Percentiles rank a stretch among this genome's conserved stretches.
Evolutionary conservation across 2,888 invertebrate genomes (phyloP).

Genomic region (Pegoplata infirma): DNA sequence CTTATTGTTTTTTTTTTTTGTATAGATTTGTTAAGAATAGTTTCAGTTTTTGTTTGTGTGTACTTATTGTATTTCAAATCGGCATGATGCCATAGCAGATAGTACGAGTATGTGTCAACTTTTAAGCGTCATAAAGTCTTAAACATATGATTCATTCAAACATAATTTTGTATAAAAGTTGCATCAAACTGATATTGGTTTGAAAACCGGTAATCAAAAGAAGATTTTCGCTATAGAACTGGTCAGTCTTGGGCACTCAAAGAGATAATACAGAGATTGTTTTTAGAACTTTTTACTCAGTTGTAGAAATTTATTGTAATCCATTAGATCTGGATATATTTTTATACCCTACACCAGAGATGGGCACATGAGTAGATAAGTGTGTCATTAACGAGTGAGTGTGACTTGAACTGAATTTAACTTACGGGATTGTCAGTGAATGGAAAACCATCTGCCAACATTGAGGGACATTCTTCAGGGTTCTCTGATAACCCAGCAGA

Average conservation of each 20-base stretch:
- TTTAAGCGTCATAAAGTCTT: slow-evolving; percentile 36
- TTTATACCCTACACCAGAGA: no score
- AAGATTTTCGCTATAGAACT: not conserved
- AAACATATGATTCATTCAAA: slow-evolving; percentile 35
- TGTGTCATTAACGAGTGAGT: no score
- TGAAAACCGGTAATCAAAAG: not conserved
- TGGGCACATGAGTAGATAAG: no score
- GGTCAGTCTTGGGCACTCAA: not conserved
- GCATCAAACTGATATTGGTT: slow-evolving; percentile 16
- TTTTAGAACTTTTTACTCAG: no score
- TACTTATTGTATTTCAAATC: not conserved
- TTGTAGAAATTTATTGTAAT: no score
- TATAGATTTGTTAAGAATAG: not conserved
- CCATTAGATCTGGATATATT: no score
- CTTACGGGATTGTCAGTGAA: no score
- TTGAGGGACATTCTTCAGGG: no score
- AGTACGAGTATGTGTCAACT: slow-evolving; percentile 5
- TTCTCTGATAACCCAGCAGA: no score
- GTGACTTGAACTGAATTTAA: no score
- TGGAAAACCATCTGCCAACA: no score
- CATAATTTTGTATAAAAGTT: not conserved
- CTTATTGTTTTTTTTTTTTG: slow-evolving; percentile 6
- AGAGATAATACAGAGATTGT: no score
- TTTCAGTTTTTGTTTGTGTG: not conserved
- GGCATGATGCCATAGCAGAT: slow-evolving; percentile 37